These are phyloP conservation scores for Drosophila meridionalis DNA, from an alignment of 2,888 invertebrate genomes.

Conservation along the genomic window DNA sequence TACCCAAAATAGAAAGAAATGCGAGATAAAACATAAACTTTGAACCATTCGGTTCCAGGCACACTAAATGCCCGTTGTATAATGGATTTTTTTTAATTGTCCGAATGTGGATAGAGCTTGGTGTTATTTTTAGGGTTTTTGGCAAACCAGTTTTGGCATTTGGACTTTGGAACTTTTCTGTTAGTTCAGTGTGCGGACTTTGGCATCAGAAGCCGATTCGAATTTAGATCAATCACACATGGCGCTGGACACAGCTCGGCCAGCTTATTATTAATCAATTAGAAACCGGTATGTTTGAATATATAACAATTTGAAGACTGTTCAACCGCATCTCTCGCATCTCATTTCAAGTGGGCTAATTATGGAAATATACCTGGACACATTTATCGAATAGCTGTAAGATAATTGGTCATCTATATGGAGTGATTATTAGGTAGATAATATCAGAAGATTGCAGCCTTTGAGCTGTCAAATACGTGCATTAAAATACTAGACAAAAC, in stretches of 20 bases:
- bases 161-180: constrained; percentile 33
- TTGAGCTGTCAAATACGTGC: background rate
- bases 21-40: constrained; percentile 12
- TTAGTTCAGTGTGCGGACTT: constrained; percentile 32
- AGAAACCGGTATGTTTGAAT: constrained; percentile 42
- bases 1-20: constrained; percentile 11
- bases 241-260: constrained; percentile 2
- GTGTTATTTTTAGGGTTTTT: background rate
- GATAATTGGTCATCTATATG: background rate
- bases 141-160: constrained; percentile 32
- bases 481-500: background rate
- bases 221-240: constrained; percentile 23
- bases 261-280: constrained; percentile 21
- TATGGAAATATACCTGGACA: constrained; percentile 43
- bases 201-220: constrained; percentile 16
- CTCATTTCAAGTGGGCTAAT: constrained; percentile 3
- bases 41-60: constrained; percentile 21
- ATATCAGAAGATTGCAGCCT: background rate
- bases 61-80: constrained; percentile 7
- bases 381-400: background rate
- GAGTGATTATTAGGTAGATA: background rate
- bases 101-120: constrained; percentile 9
- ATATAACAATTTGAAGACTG: constrained; percentile 20
- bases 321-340: constrained; percentile 9
- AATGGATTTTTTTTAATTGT: constrained; percentile 26